These are phyloP conservation scores for Polydrusus cervinus DNA, from an alignment of 2,888 invertebrate species.

Conservation along the genomic window DNA sequence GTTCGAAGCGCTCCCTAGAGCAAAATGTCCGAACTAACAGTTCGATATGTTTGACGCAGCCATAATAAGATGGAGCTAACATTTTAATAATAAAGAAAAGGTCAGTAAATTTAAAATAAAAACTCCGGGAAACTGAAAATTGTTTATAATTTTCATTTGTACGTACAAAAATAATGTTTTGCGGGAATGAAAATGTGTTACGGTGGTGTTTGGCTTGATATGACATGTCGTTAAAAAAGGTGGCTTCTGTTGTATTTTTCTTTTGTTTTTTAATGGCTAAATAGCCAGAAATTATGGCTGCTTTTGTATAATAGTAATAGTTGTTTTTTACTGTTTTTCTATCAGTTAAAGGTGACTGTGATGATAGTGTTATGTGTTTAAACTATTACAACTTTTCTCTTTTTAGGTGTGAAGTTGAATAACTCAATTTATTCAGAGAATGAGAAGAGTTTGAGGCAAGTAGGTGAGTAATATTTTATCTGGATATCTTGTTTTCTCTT, in stretches of 20 bases:
- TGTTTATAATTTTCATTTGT: neutral
- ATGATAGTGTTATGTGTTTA: neutral
- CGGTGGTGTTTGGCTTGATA: neutral
- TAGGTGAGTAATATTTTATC: too few relatives aligned
- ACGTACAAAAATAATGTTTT: neutral
- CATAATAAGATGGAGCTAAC: constrained; percentile 70
- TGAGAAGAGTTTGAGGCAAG: neutral
- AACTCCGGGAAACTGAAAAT: constrained; percentile 54
- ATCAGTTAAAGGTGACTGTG: neutral
- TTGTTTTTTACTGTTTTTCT: neutral
- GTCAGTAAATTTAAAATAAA: constrained; percentile 70
- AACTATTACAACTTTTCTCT: neutral
- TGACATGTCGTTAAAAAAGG: constrained; percentile 39
- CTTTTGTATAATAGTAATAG: constrained; percentile 5
- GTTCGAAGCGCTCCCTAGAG: constrained; percentile 44
- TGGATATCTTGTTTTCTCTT: too few relatives aligned
- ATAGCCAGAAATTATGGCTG: constrained; percentile 9
- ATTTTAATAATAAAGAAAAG: constrained; percentile 70
- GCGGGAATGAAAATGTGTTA: neutral
- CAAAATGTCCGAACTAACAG: constrained; percentile 53
- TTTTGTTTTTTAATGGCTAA: constrained; percentile 26
- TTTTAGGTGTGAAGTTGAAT: neutral
- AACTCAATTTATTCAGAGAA: neutral
- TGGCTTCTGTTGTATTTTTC: constrained; percentile 33
- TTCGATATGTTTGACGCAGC: constrained; percentile 69